Conservation (phyloP, 2,797 vertebrate genomes). For the Chaenodraco wilsoni region DNA sequence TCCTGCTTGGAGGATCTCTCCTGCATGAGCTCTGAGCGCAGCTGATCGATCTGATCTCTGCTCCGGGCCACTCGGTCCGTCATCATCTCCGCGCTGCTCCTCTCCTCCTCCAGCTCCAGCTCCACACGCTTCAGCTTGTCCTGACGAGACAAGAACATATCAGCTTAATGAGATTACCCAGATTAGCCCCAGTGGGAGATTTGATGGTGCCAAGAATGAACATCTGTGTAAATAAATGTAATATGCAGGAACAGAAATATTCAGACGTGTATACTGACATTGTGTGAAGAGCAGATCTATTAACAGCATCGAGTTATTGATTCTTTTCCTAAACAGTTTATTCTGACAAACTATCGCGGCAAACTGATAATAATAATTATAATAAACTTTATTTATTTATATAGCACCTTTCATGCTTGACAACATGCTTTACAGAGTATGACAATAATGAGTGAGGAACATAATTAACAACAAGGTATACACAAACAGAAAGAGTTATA, state of each 20-base stretch:
- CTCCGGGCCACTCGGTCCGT: slow-evolving; percentile 89
- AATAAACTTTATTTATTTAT: no score
- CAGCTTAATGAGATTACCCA: not conserved
- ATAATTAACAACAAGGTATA: no score
- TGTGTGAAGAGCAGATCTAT: not conserved
- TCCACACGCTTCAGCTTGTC: slow-evolving; percentile 91
- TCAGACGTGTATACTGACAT: not conserved
- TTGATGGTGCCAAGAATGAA: not conserved
- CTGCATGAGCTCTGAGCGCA: slow-evolving; percentile 93
- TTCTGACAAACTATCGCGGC: not conserved
- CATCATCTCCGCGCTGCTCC: slow-evolving; percentile 88
- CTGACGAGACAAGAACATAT: slow-evolving; percentile 67
- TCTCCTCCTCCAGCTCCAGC: slow-evolving; percentile 93
- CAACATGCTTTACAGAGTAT: no score
- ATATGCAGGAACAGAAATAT: not conserved
- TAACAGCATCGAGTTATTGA: slow-evolving; percentile 15
- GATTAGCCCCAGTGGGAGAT: not conserved
- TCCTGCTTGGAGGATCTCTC: slow-evolving; percentile 93
- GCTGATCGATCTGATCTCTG: slow-evolving; percentile 94
- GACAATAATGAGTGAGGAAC: no score
- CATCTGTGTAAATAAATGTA: not conserved
- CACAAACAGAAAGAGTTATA: no score
- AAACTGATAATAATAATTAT: not conserved
- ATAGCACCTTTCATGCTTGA: no score
- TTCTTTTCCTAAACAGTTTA: not conserved